Evolutionary conservation across 2,888 invertebrate genomes (phyloP), one percentile per base, ranked within the genome.

Genomic region (Hedya salicella): DNA sequence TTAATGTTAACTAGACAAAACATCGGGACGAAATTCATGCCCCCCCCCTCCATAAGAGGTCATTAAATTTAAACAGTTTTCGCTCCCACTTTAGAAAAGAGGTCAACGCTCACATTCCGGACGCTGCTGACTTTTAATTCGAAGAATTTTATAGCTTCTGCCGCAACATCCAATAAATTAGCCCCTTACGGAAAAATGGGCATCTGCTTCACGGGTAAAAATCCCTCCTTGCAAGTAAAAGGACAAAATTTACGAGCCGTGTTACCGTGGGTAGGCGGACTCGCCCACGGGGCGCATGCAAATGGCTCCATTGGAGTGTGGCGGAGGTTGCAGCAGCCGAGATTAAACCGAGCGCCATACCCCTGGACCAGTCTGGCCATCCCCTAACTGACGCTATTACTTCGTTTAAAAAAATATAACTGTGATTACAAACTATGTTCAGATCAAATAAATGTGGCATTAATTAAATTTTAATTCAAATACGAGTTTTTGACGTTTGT

Each of bases 241-340:
- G 87, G 89, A 89, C 87, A 82, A 88, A 91, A 91, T 91, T 90
- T 91, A 91, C 90, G 91, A 87, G 81, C 87, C 85, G 82, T 83
- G 86, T 89, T 87, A 85, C 85, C 86, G 87, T 87, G 89, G 88
- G 89, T 88, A 85, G 89, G 85, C 83, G 85, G 84, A 82, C 81
- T 81, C 87, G 86, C 86, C 87, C 85, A 88, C 88, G 88, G 86
- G 83, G 79, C 83, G 90, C 90, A 91, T 91, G 91, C 88, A 91
- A 91, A 91, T 91, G 83, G 83, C 83, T 83, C 86, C 83, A 91
- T 91, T 87, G 87, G 80, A 83, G 82, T 79, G 81, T 79, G 82
- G 81, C 82, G 81, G 75, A 78, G 77, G 74, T 76, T 78, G 80
- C 77, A 75, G 79, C 76, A 80, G 74, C 81, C 49, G 42, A 48